Evolutionary conservation across 2,113 vertebrate genomes (phyloP).

Genomic region (Sigmodon hispidus): DNA sequence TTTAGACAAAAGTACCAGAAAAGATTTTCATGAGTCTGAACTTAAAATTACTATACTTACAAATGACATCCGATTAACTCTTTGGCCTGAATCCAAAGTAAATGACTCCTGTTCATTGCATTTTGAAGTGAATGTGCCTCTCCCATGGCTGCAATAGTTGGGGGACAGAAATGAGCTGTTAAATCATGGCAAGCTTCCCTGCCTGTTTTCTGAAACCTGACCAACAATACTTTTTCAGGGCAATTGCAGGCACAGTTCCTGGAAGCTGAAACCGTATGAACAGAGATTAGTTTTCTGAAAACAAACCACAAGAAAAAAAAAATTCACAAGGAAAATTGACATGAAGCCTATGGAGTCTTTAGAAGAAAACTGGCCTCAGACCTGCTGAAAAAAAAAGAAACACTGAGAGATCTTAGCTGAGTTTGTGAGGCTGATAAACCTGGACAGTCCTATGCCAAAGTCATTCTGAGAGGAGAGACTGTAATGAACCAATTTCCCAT

Average conservation of each 20-base stretch:
- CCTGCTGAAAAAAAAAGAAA: background rate
- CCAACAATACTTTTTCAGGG: background rate
- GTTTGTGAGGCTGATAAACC: background rate
- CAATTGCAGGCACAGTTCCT: background rate
- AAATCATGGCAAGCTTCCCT: background rate
- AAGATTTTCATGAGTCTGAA: conserved; percentile 42
- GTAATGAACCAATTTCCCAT: background rate
- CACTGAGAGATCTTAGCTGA: background rate
- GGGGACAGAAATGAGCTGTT: background rate
- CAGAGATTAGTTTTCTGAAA: background rate
- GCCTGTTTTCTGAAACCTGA: conserved; percentile 19
- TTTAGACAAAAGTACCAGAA: conserved; percentile 53
- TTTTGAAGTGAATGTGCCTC: conserved; percentile 39
- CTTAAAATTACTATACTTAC: conserved; percentile 29
- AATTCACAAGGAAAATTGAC: background rate
- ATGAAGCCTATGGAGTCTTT: background rate
- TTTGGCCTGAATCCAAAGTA: conserved; percentile 62
- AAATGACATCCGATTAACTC: conserved; percentile 59
- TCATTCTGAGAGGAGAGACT: background rate
- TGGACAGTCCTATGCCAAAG: background rate
- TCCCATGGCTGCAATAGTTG: background rate
- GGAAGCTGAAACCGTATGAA: background rate
- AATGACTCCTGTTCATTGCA: conserved; percentile 32
- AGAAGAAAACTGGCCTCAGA: background rate
- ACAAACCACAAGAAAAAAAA: background rate